Percentiles rank a stretch among this genome's conserved stretches.
Evolutionary conservation across 2,113 vertebrate species (phyloP).

Genomic region (Mormyrus lacerda): DNA sequence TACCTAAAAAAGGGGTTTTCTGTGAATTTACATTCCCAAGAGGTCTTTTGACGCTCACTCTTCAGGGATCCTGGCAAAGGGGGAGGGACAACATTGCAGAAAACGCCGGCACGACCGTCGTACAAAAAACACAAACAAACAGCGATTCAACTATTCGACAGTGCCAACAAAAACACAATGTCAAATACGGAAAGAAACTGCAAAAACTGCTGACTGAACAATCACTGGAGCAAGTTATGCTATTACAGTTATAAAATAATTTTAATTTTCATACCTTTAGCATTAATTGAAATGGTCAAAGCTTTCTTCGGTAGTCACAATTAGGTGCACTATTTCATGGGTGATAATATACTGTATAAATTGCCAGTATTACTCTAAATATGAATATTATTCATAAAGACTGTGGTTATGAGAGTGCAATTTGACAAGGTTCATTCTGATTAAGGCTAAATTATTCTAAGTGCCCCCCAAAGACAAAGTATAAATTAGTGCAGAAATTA

Average conservation of each 20-base stretch:
- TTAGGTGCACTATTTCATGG: background rate
- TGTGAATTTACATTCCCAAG: background rate
- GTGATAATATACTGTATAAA: constrained; percentile 2
- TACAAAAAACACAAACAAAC: background rate
- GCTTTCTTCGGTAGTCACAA: background rate
- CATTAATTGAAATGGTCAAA: background rate
- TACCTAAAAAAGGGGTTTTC: background rate
- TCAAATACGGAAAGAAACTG: background rate
- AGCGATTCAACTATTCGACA: background rate
- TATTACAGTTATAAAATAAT: background rate
- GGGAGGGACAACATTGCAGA: background rate
- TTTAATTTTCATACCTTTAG: background rate
- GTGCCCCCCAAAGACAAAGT: constrained; percentile 50
- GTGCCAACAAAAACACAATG: background rate
- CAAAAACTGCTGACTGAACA: background rate
- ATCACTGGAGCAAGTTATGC: background rate
- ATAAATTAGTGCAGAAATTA: constrained; percentile 44
- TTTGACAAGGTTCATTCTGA: constrained; percentile 47
- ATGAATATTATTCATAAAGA: constrained; percentile 33
- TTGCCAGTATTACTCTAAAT: constrained; percentile 17
- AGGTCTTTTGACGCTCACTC: background rate
- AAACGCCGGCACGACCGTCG: background rate
- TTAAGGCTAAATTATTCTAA: constrained; percentile 48
- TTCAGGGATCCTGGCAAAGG: background rate
- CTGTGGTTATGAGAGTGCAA: constrained; percentile 40